These are phyloP conservation scores for Cairina moschata DNA, from an alignment of 2,113 vertebrate genomes.

Conservation along the genomic window DNA sequence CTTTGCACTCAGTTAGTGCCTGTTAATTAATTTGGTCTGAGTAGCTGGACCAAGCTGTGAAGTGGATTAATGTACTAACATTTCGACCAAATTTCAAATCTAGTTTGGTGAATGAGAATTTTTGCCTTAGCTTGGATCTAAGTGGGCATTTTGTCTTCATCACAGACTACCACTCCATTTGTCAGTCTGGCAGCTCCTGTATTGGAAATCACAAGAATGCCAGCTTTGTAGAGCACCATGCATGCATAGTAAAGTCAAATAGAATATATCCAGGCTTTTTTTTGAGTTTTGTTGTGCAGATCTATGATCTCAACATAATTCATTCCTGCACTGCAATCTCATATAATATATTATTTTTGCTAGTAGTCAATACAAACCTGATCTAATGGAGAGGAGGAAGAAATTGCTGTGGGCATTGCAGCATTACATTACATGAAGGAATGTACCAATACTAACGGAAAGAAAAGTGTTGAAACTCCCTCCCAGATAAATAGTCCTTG, in stretches of 20 bases:
- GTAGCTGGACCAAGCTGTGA: not conserved
- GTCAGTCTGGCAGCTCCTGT: conserved; percentile 51
- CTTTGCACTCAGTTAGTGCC: conserved; percentile 36
- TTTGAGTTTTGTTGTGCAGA: not conserved
- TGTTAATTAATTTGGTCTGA: conserved; percentile 48
- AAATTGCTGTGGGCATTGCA: not conserved
- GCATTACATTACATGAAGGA: rapidly evolving
- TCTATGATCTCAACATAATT: not conserved
- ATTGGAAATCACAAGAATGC: not conserved
- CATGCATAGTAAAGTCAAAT: not conserved
- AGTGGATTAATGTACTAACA: conserved; percentile 59
- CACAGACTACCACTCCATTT: conserved; percentile 54
- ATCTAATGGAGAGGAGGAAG: not conserved
- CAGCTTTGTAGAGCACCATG: not conserved
- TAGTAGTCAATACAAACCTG: not conserved
- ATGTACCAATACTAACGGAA: not conserved
- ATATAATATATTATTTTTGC: not conserved
- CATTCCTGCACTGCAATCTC: not conserved
- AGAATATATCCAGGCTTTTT: not conserved
- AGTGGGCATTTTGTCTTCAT: conserved; percentile 71
- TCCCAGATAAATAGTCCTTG: not conserved
- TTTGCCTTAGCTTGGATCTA: conserved; percentile 4
- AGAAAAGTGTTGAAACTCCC: not conserved
- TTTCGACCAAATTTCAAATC: not conserved
- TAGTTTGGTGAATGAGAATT: not conserved